These are phyloP conservation scores for Steinernema scapterisci DNA, from an alignment of 2,888 invertebrate genomes.

Conservation along the genomic window DNA sequence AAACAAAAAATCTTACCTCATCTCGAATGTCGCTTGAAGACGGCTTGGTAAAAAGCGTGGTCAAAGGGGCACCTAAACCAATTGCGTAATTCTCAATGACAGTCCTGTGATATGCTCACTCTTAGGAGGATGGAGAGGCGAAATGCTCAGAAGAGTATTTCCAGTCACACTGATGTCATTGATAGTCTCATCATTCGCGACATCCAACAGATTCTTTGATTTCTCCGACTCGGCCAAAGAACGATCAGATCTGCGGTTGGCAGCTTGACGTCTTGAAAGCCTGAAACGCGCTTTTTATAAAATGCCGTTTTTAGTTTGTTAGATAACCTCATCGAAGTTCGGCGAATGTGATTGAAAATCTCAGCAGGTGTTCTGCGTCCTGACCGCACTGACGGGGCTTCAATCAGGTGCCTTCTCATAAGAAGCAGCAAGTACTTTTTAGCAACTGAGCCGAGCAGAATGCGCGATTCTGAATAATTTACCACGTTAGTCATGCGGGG, in stretches of 20 bases:
- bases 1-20: conserved; percentile 1
- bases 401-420: conserved; percentile 34
- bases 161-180: conserved; percentile 48
- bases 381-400: background rate
- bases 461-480: conserved; percentile 46
- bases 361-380: conserved; percentile 49
- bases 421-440: conserved; percentile 40
- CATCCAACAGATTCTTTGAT: background rate
- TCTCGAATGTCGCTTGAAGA: conserved; percentile 2
- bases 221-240: conserved; percentile 11
- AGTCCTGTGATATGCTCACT: background rate
- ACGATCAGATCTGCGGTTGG: conserved; percentile 9
- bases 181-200: conserved; percentile 44
- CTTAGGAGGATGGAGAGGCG: conserved; percentile 53
- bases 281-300: background rate
- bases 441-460: conserved; percentile 52
- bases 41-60: background rate
- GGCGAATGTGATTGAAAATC: conserved; percentile 51
- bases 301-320: background rate
- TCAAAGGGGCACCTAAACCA: conserved; percentile 39
- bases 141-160: conserved; percentile 50
- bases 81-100: background rate
- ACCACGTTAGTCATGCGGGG: no score
- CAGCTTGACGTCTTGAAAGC: background rate
- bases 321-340: conserved; percentile 55